A percentile compares a stretch with the other conserved stretches of the same genome.
phyloP scores from a whole-genome alignment of 53 echinoderm and acorn worm genomes.

The Holothuria scabra region DNA sequence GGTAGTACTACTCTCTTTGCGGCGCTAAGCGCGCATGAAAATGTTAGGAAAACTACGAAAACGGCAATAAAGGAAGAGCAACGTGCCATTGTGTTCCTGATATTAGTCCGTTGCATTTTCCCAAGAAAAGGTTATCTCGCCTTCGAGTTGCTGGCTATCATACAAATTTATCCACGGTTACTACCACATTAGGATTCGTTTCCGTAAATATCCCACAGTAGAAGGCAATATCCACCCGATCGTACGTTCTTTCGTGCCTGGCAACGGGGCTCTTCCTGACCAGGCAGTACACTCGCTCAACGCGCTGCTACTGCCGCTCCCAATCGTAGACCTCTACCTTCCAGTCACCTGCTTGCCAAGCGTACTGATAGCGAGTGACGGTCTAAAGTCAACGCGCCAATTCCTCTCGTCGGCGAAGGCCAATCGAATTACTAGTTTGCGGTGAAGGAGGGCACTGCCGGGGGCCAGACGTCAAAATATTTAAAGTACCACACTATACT shows the following conservation, averaged over 20 bases:
- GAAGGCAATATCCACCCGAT: too few relatives aligned
- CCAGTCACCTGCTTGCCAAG: slow-evolving; percentile 32
- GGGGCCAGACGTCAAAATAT: slow-evolving; percentile 39
- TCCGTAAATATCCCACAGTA: slow-evolving; percentile 16
- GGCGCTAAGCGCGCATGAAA: slow-evolving; percentile 34
- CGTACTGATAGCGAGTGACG: slow-evolving; percentile 26
- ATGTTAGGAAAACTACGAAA: slow-evolving; percentile 35
- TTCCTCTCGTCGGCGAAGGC: slow-evolving; percentile 25
- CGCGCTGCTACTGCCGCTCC: slow-evolving; percentile 38
- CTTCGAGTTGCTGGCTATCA: slow-evolving; percentile 8
- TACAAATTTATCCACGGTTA: slow-evolving; percentile 37
- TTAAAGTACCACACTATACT: slow-evolving; percentile 32
- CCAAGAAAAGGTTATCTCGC: neutral
- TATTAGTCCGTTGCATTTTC: slow-evolving; percentile 37
- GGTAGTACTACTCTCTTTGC: slow-evolving; percentile 41
- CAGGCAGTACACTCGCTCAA: slow-evolving; percentile 28
- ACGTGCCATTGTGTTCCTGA: slow-evolving; percentile 30
- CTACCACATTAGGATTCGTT: slow-evolving; percentile 19
- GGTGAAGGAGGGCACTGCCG: slow-evolving; percentile 42
- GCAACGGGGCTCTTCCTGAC: too few relatives aligned
- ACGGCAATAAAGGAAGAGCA: slow-evolving; percentile 32
- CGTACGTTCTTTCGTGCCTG: too few relatives aligned
- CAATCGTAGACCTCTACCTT: slow-evolving; percentile 11
- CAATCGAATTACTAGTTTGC: slow-evolving; percentile 34
- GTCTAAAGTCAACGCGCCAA: slow-evolving; percentile 22